Evolutionary conservation across 2,888 invertebrate genomes (phyloP), one percentile per base, ranked within the genome.

Genomic region (Drosophila greeni): DNA sequence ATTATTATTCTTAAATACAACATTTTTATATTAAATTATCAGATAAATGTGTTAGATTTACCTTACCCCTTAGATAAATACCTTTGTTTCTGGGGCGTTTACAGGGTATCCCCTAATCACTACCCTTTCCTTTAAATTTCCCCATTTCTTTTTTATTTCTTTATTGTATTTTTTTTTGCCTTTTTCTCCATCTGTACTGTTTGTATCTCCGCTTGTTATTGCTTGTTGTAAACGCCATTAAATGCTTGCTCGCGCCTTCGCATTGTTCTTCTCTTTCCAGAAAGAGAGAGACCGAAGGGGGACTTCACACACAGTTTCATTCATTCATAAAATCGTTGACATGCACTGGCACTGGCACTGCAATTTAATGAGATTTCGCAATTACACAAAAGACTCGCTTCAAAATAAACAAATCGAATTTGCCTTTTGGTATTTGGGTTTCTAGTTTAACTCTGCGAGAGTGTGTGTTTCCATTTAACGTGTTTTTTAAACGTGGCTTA

Each of bases 361-460:
- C 66, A 58, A 47, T 52, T 67, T 67, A 62, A 70, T 67, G 67
- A 54, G 67, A 45, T 45, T 45, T 45, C 53, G 33, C 49, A 43
- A 70, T 62, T 62, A 49, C 43, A 54, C 64, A 70, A 45, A 67
- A 49, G 70, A 48, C 57, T 24, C 31, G 37, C 59, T 37, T 36
- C 16, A 51, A 57, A 51, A 49, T 56, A 67, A 57, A 67, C 58
- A 54, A 70, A 73, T 74, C 57, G 73, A 64, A 66, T 66, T 66
- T 39, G 49, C 51, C 59, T 45, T 69, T 51, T 74, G 65, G 61
- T 71, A 80, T 75, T 77, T 80, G 62, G 81, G 75, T 72, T 77
- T 75, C 72, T 75, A 70, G 76, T 58, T 66, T 70, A 74, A 43
- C 49, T 33, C 5, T 57, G 33, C 23, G 18, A 12, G 2, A 23